Evolutionary conservation across 2,113 vertebrate genomes (phyloP).

Genomic region (Ictidomys tridecemlineatus): DNA sequence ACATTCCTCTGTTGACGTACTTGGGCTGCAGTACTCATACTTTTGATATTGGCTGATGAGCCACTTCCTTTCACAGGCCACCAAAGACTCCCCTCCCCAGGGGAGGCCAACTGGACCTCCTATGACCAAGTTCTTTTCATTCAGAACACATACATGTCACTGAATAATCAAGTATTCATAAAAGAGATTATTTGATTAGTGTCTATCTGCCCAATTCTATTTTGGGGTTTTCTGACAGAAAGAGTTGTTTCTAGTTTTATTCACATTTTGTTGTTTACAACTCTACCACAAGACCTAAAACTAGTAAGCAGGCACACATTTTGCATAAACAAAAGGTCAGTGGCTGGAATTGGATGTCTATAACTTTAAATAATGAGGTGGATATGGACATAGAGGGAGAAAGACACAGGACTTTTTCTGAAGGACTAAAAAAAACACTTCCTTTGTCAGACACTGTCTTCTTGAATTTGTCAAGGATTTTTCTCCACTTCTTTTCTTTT

Average conservation of each 20-base stretch:
- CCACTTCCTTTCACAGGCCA: neutral
- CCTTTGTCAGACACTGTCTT: neutral
- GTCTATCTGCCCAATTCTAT: neutral
- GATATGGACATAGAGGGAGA: neutral
- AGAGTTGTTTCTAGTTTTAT: conserved; percentile 7
- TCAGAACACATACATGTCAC: neutral
- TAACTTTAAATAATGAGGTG: neutral
- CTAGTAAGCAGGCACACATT: neutral
- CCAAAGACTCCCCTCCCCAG: neutral
- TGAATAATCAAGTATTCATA: conserved; percentile 16
- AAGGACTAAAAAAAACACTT: neutral
- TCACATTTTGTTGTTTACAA: neutral
- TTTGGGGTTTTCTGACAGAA: conserved; percentile 38
- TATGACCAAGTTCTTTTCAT: neutral
- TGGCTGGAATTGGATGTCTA: neutral
- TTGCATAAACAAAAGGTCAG: conserved; percentile 19
- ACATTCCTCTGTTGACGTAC: neutral
- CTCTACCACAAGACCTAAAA: neutral
- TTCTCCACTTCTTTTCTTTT: neutral
- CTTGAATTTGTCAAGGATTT: neutral
- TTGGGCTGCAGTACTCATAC: neutral
- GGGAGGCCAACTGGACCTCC: neutral
- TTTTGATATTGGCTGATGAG: neutral
- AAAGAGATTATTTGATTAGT: conserved; percentile 14
- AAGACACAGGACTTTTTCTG: neutral